Evolutionary conservation across 2,888 invertebrate species (phyloP), one percentile per base, ranked within the genome.

Genomic region (Teleiodes luculella): DNA sequence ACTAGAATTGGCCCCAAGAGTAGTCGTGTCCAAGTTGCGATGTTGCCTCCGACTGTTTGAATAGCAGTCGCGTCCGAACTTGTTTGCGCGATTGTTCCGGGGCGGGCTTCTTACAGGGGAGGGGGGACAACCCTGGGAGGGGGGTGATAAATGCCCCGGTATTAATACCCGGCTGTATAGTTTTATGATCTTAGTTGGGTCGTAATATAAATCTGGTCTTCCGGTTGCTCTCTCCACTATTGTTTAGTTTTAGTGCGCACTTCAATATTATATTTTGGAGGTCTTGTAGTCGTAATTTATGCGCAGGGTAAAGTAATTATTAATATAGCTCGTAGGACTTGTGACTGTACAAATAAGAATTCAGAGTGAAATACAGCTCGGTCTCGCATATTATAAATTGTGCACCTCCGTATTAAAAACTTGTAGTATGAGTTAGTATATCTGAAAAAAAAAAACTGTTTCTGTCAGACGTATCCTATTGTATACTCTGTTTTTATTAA

Each of bases 131-230:
- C 3, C 24, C 24, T 6, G 24, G 36, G 2, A 11, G 43, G 43
- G 43, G 75, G 76, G 79, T 87, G 88, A 88, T 88, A 87, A 86
- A 89, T 87, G 83, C 80, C 74, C 74, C 78, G 80, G 79, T 86
- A 86, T 87, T 86, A 86, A 87, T 87, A 83, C 82, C 68, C 74
- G 80, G 83, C 78, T 73, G 78, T 86, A 86, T 82, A 86, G 86
- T 88, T 88, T 89, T 88, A 89, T 87, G 86, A 87, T 89, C 89
- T 88, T 86, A 88, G 87, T 88, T 86, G 80, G 84, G 83, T 76
- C 80, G 80, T 81, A 80, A 80, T 86, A 83, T 86, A 85, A 86
- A 88, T 86, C 86, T 85, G 84, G 80, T 81, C 82, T 83, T 80
- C 83, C 83, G 80, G 75, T 64, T 74, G 68, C 70, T 66, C 66